Conservation (phyloP, 2,113 vertebrate genomes). For the Carollia perspicillata region DNA sequence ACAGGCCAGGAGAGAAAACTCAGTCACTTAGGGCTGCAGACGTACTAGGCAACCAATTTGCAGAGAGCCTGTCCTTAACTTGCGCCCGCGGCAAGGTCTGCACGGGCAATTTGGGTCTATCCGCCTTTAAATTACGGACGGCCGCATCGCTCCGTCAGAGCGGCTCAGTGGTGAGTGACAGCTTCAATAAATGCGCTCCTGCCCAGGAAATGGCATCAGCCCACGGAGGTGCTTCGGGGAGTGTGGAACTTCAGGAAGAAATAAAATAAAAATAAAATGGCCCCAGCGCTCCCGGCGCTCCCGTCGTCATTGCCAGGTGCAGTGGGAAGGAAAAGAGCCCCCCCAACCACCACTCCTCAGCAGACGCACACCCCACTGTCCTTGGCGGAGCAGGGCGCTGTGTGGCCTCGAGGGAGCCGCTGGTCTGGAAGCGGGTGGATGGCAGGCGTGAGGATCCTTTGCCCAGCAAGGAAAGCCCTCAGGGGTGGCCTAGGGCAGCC, state of each 20-base stretch:
- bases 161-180: conserved; percentile 28
- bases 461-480: neutral
- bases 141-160: neutral
- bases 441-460: rapidly evolving
- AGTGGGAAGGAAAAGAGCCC: neutral
- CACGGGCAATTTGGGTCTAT: neutral
- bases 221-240: neutral
- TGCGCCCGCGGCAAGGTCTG: conserved; percentile 56
- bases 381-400: neutral
- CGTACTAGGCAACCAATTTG: conserved; percentile 52
- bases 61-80: conserved; percentile 39
- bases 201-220: conserved; percentile 65
- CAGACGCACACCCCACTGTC: neutral
- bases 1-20: neutral
- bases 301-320: neutral
- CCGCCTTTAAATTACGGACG: conserved; percentile 46
- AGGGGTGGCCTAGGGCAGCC: neutral
- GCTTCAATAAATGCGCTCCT: conserved; percentile 55
- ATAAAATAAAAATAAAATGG: conserved; percentile 70
- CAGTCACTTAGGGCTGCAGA: conserved; percentile 19
- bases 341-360: neutral
- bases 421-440: rapidly evolving
- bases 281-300: neutral
- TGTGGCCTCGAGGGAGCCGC: rapidly evolving
- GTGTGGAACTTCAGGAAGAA: conserved; percentile 67